Base-by-base conservation (phyloP, 2,888 invertebrate genomes). In the Drosophila quasianomalipes region DNA sequence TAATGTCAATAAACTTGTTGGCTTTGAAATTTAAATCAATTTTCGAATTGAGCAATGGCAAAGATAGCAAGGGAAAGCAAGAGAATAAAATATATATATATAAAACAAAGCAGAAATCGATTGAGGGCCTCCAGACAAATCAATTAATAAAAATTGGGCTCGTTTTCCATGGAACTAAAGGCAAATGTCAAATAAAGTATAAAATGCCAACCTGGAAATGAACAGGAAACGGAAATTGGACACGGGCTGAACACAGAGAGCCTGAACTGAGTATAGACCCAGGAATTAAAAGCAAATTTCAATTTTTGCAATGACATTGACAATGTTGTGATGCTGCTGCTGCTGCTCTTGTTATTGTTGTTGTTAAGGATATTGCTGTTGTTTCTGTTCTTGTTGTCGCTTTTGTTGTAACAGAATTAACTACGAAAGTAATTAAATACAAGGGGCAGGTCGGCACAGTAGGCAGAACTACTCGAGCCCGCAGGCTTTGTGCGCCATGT, bases 371-470 rank as follows among this genome's bases (percentile, higher is more conserved):
- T 33, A 58, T n/a, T 63, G 61, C 31, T 70, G 54, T n/a, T 59
- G 70, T 14, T 64, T 44, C 26, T 54, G 49, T 33, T 59, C 58
- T 30, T 66, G 47, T 61, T 70, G 73, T 67, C 70, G 62, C 53
- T 74, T 87, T 87, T 90, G 74, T 80, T 90, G 89, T 75, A 80
- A 85, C 83, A 85, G 82, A 90, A 91, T 91, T 88, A 91, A 85
- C 91, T 86, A 85, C 76, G 81, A 86, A 90, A 91, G 89, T 88
- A 86, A 86, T 86, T 91, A 90, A 86, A 85, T 80, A 58, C 73
- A 60, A 78, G 78, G 75, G 64, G 74, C 71, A 74, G 67, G 57
- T 51, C 75, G 70, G 53, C 51, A 65, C 66, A 70, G 49, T 30
- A 57, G 57, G 55, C 76, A 66, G 60, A 60, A 61, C 71, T 68